These are phyloP conservation scores for Theodoxus fluviatilis DNA, from an alignment of 2,888 invertebrate genomes.

Conservation along the genomic window DNA sequence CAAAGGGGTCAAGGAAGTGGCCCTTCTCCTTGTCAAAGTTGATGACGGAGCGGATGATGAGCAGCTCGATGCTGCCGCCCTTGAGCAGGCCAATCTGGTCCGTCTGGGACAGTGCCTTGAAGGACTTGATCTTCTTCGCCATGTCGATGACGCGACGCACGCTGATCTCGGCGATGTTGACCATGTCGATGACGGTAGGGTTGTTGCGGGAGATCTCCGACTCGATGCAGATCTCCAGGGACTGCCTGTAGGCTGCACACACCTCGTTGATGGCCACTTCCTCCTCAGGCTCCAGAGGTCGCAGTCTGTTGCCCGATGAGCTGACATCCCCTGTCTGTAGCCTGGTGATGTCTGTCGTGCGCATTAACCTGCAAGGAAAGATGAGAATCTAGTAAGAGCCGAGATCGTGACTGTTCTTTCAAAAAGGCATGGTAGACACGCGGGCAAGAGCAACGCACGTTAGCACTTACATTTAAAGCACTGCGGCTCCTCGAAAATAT, in stretches of 20 bases:
- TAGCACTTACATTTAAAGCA: too few relatives aligned
- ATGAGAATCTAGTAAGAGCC: too few relatives aligned
- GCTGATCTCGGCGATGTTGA: constrained; percentile 65
- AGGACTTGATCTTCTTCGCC: constrained; percentile 74
- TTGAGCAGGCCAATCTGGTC: constrained; percentile 91
- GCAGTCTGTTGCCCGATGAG: constrained; percentile 39
- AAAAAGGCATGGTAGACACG: too few relatives aligned
- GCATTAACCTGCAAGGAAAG: constrained; percentile 44
- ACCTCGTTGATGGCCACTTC: constrained; percentile 58
- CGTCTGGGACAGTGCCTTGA: constrained; percentile 92
- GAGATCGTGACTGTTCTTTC: too few relatives aligned
- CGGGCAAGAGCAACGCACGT: too few relatives aligned
- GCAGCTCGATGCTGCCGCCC: constrained; percentile 95
- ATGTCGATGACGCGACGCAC: constrained; percentile 79
- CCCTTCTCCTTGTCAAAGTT: constrained; percentile 89
- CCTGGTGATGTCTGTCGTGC: constrained; percentile 44
- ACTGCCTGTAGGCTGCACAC: constrained; percentile 58
- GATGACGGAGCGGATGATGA: constrained; percentile 92
- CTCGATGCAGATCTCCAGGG: constrained; percentile 61
- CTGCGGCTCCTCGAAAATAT: too few relatives aligned
- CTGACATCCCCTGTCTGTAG: constrained; percentile 53
- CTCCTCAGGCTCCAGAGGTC: constrained; percentile 55
- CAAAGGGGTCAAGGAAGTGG: constrained; percentile 77
- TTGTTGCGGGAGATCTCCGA: constrained; percentile 52
- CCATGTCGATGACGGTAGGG: constrained; percentile 60